These are phyloP conservation scores for Plecotus auritus DNA, from an alignment of 2,113 vertebrate genomes.

Conservation along the genomic window DNA sequence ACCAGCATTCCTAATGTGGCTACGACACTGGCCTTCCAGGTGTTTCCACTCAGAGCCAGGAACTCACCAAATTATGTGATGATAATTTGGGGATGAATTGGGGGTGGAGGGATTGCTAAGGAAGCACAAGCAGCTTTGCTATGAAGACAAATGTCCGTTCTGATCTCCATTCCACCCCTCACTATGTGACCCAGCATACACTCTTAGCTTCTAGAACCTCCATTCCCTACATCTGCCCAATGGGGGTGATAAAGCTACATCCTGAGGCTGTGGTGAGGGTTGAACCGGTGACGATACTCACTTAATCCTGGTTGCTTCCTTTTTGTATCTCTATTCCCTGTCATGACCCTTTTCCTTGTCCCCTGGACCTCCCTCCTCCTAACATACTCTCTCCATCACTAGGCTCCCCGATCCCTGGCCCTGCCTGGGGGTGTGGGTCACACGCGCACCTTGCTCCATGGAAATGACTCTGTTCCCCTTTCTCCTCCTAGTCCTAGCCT, in stretches of 20 bases:
- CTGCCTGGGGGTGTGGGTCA: neutral
- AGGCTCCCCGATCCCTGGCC: neutral
- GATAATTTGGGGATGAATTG: neutral
- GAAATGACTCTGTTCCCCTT: neutral
- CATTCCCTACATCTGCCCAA: neutral
- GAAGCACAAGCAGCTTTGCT: neutral
- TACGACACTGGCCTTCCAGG: neutral
- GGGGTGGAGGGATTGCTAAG: neutral
- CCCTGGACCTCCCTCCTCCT: neutral
- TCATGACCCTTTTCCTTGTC: neutral
- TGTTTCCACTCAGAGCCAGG: neutral
- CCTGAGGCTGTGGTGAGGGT: neutral
- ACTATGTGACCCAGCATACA: neutral
- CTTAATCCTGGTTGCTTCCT: neutral
- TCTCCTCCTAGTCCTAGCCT: neutral
- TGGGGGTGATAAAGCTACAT: neutral
- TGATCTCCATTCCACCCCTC: neutral
- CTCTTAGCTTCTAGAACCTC: neutral
- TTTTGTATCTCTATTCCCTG: neutral
- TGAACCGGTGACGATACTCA: neutral
- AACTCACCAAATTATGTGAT: neutral
- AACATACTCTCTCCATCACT: neutral
- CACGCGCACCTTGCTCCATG: rapidly evolving
- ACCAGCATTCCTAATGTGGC: neutral
- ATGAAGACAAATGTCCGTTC: neutral